Conservation (phyloP, 2,797 vertebrate genomes). For the Fringilla coelebs region DNA sequence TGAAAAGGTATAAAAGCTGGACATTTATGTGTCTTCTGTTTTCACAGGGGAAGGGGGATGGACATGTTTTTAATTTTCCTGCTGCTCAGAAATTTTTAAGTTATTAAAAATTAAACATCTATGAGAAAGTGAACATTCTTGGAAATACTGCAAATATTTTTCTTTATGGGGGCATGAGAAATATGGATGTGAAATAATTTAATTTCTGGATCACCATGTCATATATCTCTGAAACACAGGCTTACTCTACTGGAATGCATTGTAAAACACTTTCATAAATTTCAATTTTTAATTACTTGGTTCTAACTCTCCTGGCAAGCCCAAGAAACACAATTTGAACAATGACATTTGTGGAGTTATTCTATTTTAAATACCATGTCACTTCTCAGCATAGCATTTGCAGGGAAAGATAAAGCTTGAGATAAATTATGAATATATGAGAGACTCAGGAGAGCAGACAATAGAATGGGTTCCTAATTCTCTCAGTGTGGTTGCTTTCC, state of each 20-base stretch:
- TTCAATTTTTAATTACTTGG: not conserved
- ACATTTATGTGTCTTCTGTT: not conserved
- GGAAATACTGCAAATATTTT: not conserved
- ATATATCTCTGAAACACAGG: not conserved
- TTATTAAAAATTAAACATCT: not conserved
- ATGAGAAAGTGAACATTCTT: not conserved
- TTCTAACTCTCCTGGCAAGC: not conserved
- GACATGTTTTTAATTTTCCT: not conserved
- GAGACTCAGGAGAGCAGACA: not conserved
- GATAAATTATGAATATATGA: not conserved
- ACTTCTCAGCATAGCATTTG: not conserved
- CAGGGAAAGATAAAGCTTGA: not conserved
- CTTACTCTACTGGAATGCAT: not conserved
- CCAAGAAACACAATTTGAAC: not conserved
- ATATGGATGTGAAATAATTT: not conserved
- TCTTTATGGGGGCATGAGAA: not conserved
- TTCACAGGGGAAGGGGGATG: not conserved
- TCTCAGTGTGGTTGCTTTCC: not conserved
- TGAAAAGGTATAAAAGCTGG: slow-evolving; percentile 82
- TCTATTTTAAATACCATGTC: not conserved
- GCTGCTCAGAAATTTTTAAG: not conserved
- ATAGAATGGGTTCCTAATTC: not conserved
- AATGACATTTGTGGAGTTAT: not conserved
- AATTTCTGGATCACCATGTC: not conserved
- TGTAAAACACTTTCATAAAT: not conserved